These are phyloP conservation scores for Tragulus kanchil DNA, from an alignment of 2,113 vertebrate genomes.

Conservation along the genomic window DNA sequence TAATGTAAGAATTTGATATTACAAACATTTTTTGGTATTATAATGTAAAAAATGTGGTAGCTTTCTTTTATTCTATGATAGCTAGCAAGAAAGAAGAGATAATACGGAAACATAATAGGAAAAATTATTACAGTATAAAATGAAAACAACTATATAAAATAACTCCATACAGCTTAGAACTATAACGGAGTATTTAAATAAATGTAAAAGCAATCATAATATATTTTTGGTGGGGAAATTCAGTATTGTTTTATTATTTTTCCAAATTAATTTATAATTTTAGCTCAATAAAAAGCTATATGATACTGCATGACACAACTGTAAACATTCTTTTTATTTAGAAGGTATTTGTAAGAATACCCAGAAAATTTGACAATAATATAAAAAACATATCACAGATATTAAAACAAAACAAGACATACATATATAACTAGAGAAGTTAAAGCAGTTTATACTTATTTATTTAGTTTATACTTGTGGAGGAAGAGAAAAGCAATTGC, in stretches of 20 bases:
- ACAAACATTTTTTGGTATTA: not conserved
- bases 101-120: not conserved
- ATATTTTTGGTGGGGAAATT: not conserved
- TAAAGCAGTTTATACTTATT: not conserved
- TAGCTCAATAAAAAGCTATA: not conserved
- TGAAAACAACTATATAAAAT: constrained; percentile 16
- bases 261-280: not conserved
- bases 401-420: not conserved
- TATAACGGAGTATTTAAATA: not conserved
- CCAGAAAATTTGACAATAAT: not conserved
- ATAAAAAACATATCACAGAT: not conserved
- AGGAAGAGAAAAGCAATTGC: not conserved
- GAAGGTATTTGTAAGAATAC: not conserved
- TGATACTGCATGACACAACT: not conserved
- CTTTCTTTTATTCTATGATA: not conserved
- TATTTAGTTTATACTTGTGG: not conserved
- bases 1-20: not conserved
- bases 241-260: not conserved
- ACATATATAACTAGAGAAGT: not conserved
- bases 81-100: not conserved
- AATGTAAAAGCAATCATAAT: not conserved
- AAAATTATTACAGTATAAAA: not conserved
- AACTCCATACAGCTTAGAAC: not conserved
- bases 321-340: not conserved
- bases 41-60: not conserved